These are phyloP conservation scores for Mesorhabditis spiculigera DNA, from an alignment of 2,888 invertebrate genomes.

Conservation along the genomic window DNA sequence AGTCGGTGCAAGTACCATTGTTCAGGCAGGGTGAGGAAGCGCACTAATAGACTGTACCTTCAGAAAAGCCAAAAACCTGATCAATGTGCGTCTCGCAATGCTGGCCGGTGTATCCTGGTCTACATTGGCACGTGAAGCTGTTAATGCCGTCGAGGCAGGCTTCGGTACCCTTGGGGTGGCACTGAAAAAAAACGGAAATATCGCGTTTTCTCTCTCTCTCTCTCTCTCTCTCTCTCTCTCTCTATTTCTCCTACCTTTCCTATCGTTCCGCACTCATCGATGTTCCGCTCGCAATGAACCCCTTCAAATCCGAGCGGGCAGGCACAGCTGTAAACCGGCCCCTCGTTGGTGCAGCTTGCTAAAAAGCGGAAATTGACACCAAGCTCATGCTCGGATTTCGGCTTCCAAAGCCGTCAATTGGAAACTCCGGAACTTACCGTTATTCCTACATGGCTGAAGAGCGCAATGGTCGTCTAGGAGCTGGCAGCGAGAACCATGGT, in stretches of 20 bases:
- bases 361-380: neutral
- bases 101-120: slow-evolving; percentile 80
- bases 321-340: slow-evolving; percentile 80
- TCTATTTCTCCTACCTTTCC: neutral
- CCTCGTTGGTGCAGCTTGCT: slow-evolving; percentile 74
- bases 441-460: slow-evolving; percentile 64
- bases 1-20: slow-evolving; percentile 60
- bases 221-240: neutral
- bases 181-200: neutral
- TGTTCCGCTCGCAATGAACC: slow-evolving; percentile 78
- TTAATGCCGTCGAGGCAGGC: slow-evolving; percentile 76
- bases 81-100: slow-evolving; percentile 71
- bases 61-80: slow-evolving; percentile 21
- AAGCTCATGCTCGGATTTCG: neutral
- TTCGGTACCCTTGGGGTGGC: slow-evolving; percentile 71
- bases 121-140: slow-evolving; percentile 75
- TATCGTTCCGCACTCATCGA: slow-evolving; percentile 78
- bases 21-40: slow-evolving; percentile 84
- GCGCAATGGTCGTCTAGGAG: slow-evolving; percentile 88
- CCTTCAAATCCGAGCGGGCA: slow-evolving; percentile 90
- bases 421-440: slow-evolving; percentile 23
- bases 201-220: too few species aligned
- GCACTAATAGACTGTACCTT: slow-evolving; percentile 65
- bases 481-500: slow-evolving; percentile 80
- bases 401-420: neutral